phyloP scores from a whole-genome alignment of 2,113 vertebrate genomes.

The Etia nguti region DNA sequence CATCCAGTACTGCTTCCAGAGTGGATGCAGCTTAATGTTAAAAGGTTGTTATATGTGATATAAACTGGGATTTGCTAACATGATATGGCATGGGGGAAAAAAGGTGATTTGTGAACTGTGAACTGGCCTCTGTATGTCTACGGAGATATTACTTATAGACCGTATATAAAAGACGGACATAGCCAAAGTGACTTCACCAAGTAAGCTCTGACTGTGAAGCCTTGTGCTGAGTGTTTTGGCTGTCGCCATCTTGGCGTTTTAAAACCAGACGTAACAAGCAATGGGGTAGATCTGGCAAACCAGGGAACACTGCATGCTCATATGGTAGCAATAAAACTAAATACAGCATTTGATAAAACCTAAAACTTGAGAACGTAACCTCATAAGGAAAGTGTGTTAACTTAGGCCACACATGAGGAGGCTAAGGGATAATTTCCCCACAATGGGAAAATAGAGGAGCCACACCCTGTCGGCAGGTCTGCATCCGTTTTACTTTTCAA shows the following conservation, averaged over 20 bases:
- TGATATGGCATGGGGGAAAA: not conserved
- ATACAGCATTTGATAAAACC: not conserved
- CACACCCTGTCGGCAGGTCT: not conserved
- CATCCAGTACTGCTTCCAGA: not conserved
- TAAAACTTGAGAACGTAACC: not conserved
- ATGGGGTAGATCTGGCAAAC: not conserved
- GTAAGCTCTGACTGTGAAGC: rapidly evolving
- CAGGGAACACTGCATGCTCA: not conserved
- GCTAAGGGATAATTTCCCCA: not conserved
- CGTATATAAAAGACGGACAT: not conserved
- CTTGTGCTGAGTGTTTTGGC: not conserved
- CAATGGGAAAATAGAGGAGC: not conserved
- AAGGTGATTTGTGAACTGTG: not conserved
- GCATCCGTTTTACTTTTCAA: not conserved
- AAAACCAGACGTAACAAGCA: not conserved
- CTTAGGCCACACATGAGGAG: not conserved
- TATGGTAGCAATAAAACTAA: not conserved
- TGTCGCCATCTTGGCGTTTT: rapidly evolving
- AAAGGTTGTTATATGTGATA: not conserved
- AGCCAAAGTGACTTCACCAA: not conserved
- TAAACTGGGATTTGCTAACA: not conserved
- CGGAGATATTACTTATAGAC: not conserved
- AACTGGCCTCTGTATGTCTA: not conserved
- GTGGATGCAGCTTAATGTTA: not conserved
- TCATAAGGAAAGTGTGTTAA: not conserved